Evolutionary conservation across 1,140 invertebrate species (phyloP).

Genomic region (Bombyx mori): ASM3026992v2 NC_085117.1:11773501-11774000

Average conservation of each 20-base stretch:
- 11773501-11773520: too few relatives aligned
- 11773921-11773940: conserved; percentile 4
- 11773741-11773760: conserved; percentile 19
- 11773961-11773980: conserved; percentile 78
- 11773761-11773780: conserved; percentile 77
- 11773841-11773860: conserved; percentile 75
- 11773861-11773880: conserved; percentile 52
- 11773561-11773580: too few relatives aligned
- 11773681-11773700: conserved; percentile 94
- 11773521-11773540: too few relatives aligned
- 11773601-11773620: too few relatives aligned
- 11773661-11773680: conserved; percentile 86
- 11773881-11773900: conserved; percentile 30
- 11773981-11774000: conserved; percentile 73
- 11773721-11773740: conserved; percentile 26
- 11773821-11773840: conserved; percentile 85
- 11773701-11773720: conserved; percentile 79
- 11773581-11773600: too few relatives aligned
- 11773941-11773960: conserved; percentile 78
- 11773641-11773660: conserved; percentile 34
- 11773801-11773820: conserved; percentile 84
- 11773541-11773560: too few relatives aligned
- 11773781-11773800: conserved; percentile 77
- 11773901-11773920: background rate
- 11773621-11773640: background rate